Conservation (phyloP, 2,888 invertebrate species). For the Trichopria drosophilae region DNA sequence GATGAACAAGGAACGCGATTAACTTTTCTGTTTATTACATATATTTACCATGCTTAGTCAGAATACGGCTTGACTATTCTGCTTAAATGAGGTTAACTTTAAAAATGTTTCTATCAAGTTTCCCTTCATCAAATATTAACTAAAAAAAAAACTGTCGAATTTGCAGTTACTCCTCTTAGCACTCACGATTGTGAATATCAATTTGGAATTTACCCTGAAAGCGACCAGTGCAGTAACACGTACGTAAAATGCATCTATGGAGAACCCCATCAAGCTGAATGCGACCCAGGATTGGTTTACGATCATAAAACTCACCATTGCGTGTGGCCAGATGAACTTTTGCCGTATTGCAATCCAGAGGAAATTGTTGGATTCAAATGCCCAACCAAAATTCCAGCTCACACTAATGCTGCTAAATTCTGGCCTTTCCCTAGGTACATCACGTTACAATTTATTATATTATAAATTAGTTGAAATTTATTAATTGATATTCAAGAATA, state of each 20-base stretch:
- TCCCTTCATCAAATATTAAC: too few relatives aligned
- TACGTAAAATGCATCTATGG: slow-evolving; percentile 87
- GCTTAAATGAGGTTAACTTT: too few relatives aligned
- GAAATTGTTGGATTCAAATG: slow-evolving; percentile 91
- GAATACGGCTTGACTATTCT: too few relatives aligned
- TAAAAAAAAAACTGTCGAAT: too few relatives aligned
- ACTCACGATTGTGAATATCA: slow-evolving; percentile 84
- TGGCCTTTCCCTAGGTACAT: slow-evolving; percentile 82
- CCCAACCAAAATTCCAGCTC: slow-evolving; percentile 80
- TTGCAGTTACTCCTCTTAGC: slow-evolving; percentile 76
- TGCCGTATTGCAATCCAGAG: slow-evolving; percentile 87
- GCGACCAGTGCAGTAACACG: slow-evolving; percentile 78
- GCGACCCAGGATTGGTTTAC: slow-evolving; percentile 86
- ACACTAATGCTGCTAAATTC: slow-evolving; percentile 82
- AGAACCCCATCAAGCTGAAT: slow-evolving; percentile 76
- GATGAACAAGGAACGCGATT: too few relatives aligned
- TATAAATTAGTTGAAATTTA: background rate
- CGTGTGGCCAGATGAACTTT: slow-evolving; percentile 90
- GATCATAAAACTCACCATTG: slow-evolving; percentile 86
- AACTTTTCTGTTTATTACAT: too few relatives aligned
- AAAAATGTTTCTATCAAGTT: too few relatives aligned
- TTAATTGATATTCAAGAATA: too few relatives aligned
- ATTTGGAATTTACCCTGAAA: slow-evolving; percentile 85
- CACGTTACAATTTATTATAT: background rate
- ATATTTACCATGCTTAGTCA: too few relatives aligned